Conservation (phyloP, 2,797 vertebrate genomes). For the Acipenser oxyrinchus region DNA sequence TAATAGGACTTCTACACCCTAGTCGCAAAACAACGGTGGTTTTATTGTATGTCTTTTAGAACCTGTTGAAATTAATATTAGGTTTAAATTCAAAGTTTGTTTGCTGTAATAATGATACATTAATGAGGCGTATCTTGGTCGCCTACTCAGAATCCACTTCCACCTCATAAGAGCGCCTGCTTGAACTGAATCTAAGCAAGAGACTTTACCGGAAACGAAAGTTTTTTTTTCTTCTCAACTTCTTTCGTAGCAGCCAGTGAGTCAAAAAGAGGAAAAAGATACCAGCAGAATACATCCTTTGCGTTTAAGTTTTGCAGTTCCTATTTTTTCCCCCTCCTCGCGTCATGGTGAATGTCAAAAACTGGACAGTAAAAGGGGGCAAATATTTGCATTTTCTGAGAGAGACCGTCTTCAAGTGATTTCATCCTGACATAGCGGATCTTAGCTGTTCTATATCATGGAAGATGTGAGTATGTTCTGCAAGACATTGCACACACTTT, state of each 20-base stretch:
- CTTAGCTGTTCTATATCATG: constrained; percentile 44
- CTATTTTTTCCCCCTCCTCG: constrained; percentile 32
- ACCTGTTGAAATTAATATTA: too few relatives aligned
- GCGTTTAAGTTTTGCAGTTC: constrained; percentile 40
- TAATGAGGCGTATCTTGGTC: neutral
- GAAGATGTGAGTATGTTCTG: constrained; percentile 55
- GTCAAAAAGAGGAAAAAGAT: constrained; percentile 39
- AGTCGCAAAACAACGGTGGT: too few relatives aligned
- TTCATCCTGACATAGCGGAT: constrained; percentile 42
- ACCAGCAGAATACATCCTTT: constrained; percentile 21
- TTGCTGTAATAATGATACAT: neutral
- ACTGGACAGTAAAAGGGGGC: constrained; percentile 25
- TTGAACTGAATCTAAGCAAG: constrained; percentile 22
- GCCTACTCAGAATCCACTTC: constrained; percentile 8
- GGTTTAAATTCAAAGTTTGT: too few relatives aligned
- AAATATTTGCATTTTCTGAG: constrained; percentile 24
- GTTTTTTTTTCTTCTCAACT: constrained; percentile 41
- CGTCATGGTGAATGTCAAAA: constrained; percentile 40
- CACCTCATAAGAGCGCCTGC: constrained; percentile 26
- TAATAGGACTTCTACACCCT: too few relatives aligned
- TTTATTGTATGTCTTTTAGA: too few relatives aligned
- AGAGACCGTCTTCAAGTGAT: constrained; percentile 35
- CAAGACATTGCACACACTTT: neutral
- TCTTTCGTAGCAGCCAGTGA: constrained; percentile 30
- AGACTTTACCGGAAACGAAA: constrained; percentile 60